Percentiles rank a stretch among this genome's conserved stretches.
phyloP scores from a whole-genome alignment of 2,113 vertebrate species.

The Catharus fuscescens region DNA sequence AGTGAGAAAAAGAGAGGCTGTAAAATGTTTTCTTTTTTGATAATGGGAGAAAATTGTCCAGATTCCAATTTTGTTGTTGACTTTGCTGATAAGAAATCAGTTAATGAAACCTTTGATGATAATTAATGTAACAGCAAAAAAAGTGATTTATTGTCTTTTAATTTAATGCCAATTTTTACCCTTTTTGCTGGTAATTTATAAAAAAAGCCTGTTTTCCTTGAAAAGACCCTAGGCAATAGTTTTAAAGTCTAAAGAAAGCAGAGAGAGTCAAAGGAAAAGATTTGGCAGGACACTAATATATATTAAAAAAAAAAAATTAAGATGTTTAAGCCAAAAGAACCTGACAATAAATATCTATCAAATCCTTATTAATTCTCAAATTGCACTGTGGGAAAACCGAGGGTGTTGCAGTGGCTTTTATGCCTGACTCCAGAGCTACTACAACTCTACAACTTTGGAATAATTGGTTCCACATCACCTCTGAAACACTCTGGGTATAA shows the following conservation, averaged over 20 bases:
- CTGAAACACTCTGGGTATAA: background rate
- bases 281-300: constrained; percentile 23
- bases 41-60: constrained; percentile 60
- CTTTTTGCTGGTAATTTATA: constrained; percentile 41
- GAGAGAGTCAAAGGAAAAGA: constrained; percentile 34
- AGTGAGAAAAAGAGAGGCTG: background rate
- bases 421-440: background rate
- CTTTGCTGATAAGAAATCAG: constrained; percentile 67
- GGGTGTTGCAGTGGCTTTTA: background rate
- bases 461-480: background rate
- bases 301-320: background rate
- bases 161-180: constrained; percentile 61
- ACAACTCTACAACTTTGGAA: background rate
- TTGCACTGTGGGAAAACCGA: background rate
- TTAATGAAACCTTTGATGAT: constrained; percentile 73
- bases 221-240: constrained; percentile 23
- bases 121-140: constrained; percentile 57
- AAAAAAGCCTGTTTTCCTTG: constrained; percentile 10
- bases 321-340: background rate
- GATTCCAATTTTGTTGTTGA: constrained; percentile 63
- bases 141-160: constrained; percentile 50
- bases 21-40: constrained; percentile 52
- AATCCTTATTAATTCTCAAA: background rate
- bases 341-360: constrained; percentile 4
- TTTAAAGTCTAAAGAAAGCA: constrained; percentile 18